These are phyloP conservation scores for Halichondria panicea DNA, from an alignment of 37 sponge, comb jelly and placozoan species.

Conservation along the genomic window DNA sequence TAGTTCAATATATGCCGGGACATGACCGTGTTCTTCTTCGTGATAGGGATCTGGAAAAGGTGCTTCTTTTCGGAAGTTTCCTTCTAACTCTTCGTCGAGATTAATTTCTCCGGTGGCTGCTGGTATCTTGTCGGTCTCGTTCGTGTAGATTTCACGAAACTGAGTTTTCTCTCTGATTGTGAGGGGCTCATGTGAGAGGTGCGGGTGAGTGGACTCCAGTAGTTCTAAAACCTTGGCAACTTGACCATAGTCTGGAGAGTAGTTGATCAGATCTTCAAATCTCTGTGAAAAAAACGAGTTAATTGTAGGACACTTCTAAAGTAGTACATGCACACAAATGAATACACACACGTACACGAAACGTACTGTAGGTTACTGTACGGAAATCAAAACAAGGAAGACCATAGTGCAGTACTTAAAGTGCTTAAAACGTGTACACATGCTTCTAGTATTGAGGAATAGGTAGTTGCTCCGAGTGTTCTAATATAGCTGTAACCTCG, in stretches of 20 bases:
- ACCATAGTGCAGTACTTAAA: no score
- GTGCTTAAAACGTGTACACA: no score
- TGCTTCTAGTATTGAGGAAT: no score
- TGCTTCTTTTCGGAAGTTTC: not conserved
- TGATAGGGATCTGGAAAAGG: conserved; percentile 50
- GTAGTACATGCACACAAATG: no score
- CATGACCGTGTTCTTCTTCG: conserved; percentile 10
- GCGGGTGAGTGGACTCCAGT: conserved; percentile 28
- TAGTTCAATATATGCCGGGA: no score
- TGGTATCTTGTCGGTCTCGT: conserved; percentile 4
- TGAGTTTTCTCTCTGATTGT: conserved; percentile 20
- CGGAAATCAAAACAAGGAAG: no score
- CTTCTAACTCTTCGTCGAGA: not conserved
- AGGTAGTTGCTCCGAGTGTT: no score
- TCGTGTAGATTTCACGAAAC: conserved; percentile 15
- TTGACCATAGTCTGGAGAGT: conserved; percentile 23
- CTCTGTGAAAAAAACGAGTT: conserved; percentile 25
- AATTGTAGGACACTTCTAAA: no score
- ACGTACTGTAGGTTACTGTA: no score
- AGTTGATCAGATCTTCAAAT: conserved; percentile 43
- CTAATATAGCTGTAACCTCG: no score
- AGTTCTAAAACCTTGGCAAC: conserved; percentile 18
- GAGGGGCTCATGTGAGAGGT: conserved; percentile 20
- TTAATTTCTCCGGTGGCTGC: conserved; percentile 4
- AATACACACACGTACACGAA: no score